A percentile compares a stretch with the other conserved stretches of the same genome.
These are phyloP conservation scores for Rhea pennata DNA, from an alignment of 2,113 vertebrate genomes.

Conservation along the genomic window DNA sequence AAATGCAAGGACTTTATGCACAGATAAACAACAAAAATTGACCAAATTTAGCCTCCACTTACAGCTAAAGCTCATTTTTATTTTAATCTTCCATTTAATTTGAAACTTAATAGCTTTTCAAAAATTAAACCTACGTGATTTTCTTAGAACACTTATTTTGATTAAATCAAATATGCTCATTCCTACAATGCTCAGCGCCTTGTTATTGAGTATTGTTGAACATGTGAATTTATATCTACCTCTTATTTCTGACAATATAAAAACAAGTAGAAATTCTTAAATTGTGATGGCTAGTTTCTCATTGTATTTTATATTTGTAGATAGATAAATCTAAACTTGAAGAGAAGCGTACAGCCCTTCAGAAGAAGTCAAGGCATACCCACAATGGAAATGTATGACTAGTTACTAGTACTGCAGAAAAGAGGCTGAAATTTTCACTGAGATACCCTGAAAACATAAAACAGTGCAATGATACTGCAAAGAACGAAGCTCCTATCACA, in stretches of 20 bases:
- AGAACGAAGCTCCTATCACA: not conserved
- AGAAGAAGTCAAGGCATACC: not conserved
- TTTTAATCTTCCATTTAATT: constrained; percentile 80
- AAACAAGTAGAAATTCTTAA: not conserved
- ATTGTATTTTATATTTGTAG: not conserved
- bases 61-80: constrained; percentile 73
- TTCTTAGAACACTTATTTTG: constrained; percentile 73
- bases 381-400: not conserved
- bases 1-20: constrained; percentile 80
- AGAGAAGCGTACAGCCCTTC: not conserved
- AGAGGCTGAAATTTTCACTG: not conserved
- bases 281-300: too few species aligned
- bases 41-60: constrained; percentile 80
- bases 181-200: constrained; percentile 44
- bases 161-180: constrained; percentile 68
- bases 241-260: not conserved
- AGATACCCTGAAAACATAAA: not conserved
- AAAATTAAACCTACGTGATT: constrained; percentile 76
- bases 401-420: not conserved
- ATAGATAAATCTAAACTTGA: not conserved
- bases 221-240: constrained; percentile 2
- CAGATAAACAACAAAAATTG: constrained; percentile 80
- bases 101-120: constrained; percentile 79
- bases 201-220: constrained; percentile 49
- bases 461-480: not conserved